These are phyloP conservation scores for Pinctada fucata DNA, from an alignment of 2,888 invertebrate species.

Conservation along the genomic window DNA sequence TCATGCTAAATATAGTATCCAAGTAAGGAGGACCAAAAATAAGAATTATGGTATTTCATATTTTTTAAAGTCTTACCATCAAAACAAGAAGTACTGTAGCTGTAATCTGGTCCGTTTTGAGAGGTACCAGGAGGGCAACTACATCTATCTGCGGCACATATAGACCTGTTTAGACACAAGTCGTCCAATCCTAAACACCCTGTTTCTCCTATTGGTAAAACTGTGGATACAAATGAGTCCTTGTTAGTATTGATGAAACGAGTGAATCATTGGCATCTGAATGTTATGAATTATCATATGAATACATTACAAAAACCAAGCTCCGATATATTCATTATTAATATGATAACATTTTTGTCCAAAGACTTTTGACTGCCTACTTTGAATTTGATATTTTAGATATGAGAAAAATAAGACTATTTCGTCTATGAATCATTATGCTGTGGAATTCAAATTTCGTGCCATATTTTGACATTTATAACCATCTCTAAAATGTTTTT, in stretches of 20 bases:
- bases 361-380: no score
- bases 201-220: not conserved
- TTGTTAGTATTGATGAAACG: not conserved
- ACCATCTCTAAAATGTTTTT: no score
- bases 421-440: not conserved
- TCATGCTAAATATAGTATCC: no score
- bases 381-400: no score
- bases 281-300: no score
- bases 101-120: slow-evolving; percentile 7
- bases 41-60: not conserved
- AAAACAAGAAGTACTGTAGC: slow-evolving; percentile 6
- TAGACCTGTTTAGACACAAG: slow-evolving; percentile 20
- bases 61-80: not conserved
- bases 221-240: not conserved
- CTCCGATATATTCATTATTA: no score
- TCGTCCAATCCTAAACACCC: slow-evolving; percentile 15
- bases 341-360: no score
- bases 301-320: no score
- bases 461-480: no score
- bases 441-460: no score
- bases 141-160: slow-evolving; percentile 10
- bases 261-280: no score
- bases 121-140: not conserved
- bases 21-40: no score
- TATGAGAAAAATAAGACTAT: not conserved